Conservation (phyloP, 2,888 invertebrate genomes). For the Leptinotarsa juncta region DNA sequence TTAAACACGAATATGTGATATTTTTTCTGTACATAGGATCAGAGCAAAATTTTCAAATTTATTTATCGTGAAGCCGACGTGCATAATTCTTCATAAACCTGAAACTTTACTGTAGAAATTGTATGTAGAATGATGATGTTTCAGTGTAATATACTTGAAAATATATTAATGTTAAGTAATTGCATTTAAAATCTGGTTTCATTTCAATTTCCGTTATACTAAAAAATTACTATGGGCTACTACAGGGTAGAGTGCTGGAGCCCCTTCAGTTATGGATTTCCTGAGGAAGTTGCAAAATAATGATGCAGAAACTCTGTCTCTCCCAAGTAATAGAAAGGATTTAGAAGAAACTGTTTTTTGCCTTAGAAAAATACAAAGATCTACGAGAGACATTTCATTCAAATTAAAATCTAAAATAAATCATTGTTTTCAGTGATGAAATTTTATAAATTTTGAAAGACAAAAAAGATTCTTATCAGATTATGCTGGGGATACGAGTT, state of each 20-base stretch:
- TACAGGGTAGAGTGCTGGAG: background rate
- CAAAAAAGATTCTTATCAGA: too few species aligned
- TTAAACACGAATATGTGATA: slow-evolving; percentile 45
- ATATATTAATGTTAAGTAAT: slow-evolving; percentile 61
- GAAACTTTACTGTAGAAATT: slow-evolving; percentile 60
- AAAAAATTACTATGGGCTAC: background rate
- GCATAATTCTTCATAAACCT: slow-evolving; percentile 57
- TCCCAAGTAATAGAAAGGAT: too few species aligned
- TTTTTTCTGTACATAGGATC: slow-evolving; percentile 38
- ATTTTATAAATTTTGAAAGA: too few species aligned
- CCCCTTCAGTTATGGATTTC: background rate
- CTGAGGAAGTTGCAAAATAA: too few species aligned
- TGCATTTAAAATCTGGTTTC: slow-evolving; percentile 42
- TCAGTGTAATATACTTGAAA: slow-evolving; percentile 64
- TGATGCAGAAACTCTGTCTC: too few species aligned
- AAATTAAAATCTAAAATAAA: too few species aligned
- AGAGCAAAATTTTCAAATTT: slow-evolving; percentile 48
- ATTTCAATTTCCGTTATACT: slow-evolving; percentile 29
- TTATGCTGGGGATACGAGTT: too few species aligned
- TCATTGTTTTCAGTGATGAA: too few species aligned
- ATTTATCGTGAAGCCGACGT: slow-evolving; percentile 42
- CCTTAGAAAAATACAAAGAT: too few species aligned
- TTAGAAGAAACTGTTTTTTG: too few species aligned
- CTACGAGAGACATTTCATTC: too few species aligned
- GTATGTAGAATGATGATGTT: slow-evolving; percentile 63